Percentiles rank a stretch among this genome's conserved stretches.
Conservation (phyloP, 2,797 vertebrate species). For the Coranthus polyacanthus region DNA sequence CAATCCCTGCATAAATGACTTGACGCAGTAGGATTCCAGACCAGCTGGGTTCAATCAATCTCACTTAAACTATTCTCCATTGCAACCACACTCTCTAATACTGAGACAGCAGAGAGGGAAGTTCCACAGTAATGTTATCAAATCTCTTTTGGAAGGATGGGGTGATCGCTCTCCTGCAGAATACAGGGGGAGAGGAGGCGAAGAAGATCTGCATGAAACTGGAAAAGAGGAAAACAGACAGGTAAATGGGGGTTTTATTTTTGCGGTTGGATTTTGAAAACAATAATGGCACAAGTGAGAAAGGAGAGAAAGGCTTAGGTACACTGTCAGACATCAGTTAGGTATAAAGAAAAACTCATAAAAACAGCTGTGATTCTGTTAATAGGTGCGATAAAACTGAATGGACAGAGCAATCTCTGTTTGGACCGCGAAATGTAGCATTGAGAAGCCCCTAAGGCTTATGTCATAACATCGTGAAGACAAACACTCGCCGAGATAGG, state of each 20-base stretch:
- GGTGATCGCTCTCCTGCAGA: conserved; percentile 70
- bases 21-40: conserved; percentile 78
- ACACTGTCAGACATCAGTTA: conserved; percentile 43
- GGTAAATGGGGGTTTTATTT: conserved; percentile 43
- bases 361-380: conserved; percentile 57
- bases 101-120: conserved; percentile 76
- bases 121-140: conserved; percentile 79
- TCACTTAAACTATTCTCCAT: conserved; percentile 81
- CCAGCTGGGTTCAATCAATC: conserved; percentile 83
- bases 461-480: conserved; percentile 53
- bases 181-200: conserved; percentile 35
- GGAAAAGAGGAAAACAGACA: conserved; percentile 6
- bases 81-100: conserved; percentile 66
- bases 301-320: neutral
- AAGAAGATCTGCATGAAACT: conserved; percentile 26
- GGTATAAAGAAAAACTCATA: conserved; percentile 51
- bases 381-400: conserved; percentile 73
- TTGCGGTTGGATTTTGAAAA: conserved; percentile 37
- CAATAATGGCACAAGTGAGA: conserved; percentile 21
- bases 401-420: conserved; percentile 67
- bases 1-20: conserved; percentile 81
- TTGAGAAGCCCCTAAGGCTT: conserved; percentile 49
- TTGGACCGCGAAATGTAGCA: conserved; percentile 17
- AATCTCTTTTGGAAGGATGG: conserved; percentile 68
- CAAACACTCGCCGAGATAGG: conserved; percentile 54